Evolutionary conservation across 1,140 invertebrate genomes (phyloP), one percentile per base, ranked within the genome.

Genomic region (Cyclina sinensis): DNA sequence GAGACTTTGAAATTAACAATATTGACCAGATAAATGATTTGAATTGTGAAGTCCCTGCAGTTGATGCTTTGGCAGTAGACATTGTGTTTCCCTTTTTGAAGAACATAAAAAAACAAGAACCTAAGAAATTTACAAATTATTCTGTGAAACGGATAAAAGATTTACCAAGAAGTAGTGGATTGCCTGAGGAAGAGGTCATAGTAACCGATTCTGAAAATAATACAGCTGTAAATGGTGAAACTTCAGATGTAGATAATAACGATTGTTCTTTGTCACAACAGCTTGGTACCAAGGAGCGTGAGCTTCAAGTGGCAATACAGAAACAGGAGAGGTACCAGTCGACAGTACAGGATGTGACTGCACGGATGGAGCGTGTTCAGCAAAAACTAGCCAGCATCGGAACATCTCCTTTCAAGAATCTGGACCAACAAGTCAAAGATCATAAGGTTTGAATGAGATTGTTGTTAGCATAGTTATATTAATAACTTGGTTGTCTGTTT

Each of bases 251-350:
- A 48, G 76, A 87, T 27, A 62, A 54, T 86, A 73, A 86, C 35
- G 39, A 76, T 54, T 73, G 54, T 73, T 21, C n/a, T 78, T 46
- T 73, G 21, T 86, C 85, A 35, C 27, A 43, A 57, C 91, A 94
- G 94, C 91, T 92, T 51, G 90, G 90, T 48, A 90, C 86, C 27
- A 94, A 93, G 86, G 94, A 94, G 89, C 90, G 89, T 73, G 91
- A 94, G 76, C 90, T 94, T 11, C 91, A 92, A 57, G 57, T 79
- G 39, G 92, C 93, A 0, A 74, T 94, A 12, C 92, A 93, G 82
- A 91, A 92, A 78, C 94, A 94, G 80, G 92, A 94, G 37, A 54
- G 86, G 3, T 94, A 93, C 90, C 93, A 94, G 84, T 89, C 92
- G 32, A 84, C 91, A 9, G 93, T 94, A 18, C 93, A 94, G 89